Percentiles rank a stretch among this genome's conserved stretches.
phyloP scores from a whole-genome alignment of 1,140 invertebrate genomes.

The Atopsyche davidsoni region DNA sequence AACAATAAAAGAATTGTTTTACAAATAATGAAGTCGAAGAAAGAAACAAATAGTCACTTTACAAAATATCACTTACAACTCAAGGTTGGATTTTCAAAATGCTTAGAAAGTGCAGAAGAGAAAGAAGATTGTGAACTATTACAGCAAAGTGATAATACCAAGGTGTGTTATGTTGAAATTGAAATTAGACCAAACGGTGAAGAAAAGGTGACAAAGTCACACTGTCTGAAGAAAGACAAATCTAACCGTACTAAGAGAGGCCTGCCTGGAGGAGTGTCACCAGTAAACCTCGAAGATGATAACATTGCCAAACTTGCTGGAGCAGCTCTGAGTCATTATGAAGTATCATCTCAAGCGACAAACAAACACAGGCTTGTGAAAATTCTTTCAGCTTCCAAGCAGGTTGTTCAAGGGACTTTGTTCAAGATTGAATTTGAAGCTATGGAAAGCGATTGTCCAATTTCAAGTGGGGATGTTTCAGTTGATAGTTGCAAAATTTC shows the following conservation, averaged over 20 bases:
- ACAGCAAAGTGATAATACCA: slow-evolving; percentile 26
- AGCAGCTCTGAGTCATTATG: slow-evolving; percentile 34
- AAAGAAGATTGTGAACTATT: slow-evolving; percentile 4
- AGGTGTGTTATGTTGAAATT: slow-evolving; percentile 36
- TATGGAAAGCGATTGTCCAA: slow-evolving; percentile 44
- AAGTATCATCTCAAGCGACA: slow-evolving; percentile 33
- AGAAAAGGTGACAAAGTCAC: slow-evolving; percentile 36
- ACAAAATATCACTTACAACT: slow-evolving; percentile 35
- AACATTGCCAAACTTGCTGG: slow-evolving; percentile 32
- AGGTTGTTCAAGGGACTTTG: slow-evolving; percentile 34
- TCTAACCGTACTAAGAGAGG: slow-evolving; percentile 1
- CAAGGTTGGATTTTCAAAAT: slow-evolving; percentile 33
- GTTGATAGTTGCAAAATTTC: slow-evolving; percentile 32
- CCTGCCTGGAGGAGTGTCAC: not conserved
- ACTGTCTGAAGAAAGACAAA: slow-evolving; percentile 33
- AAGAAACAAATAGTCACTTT: slow-evolving; percentile 31
- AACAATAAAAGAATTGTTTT: slow-evolving; percentile 35
- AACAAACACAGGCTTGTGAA: slow-evolving; percentile 35
- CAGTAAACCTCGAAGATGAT: slow-evolving; percentile 29
- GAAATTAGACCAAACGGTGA: slow-evolving; percentile 33
- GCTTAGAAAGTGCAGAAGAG: slow-evolving; percentile 29
- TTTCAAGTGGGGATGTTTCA: slow-evolving; percentile 25
- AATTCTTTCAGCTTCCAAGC: too few relatives aligned
- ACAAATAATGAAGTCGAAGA: slow-evolving; percentile 35
- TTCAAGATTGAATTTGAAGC: slow-evolving; percentile 47